Percentiles rank a stretch among this genome's conserved stretches.
Conservation (phyloP, 2,888 invertebrate species). For the Xiphydria camelus region DNA sequence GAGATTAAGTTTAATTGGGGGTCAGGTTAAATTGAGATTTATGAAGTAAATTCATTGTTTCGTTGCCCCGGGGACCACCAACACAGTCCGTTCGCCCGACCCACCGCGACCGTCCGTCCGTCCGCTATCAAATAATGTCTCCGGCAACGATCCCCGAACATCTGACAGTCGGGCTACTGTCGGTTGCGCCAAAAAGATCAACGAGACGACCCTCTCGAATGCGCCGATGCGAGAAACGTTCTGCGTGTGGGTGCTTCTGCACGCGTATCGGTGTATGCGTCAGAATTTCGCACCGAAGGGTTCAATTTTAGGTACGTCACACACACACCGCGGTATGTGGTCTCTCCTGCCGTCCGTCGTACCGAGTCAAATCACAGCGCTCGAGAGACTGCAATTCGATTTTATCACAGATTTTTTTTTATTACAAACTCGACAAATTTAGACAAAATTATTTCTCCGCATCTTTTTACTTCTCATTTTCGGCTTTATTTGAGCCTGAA, state of each 20-base stretch:
- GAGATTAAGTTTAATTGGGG: slow-evolving; percentile 55
- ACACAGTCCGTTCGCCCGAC: slow-evolving; percentile 23
- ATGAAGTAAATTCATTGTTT: slow-evolving; percentile 58
- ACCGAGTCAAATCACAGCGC: too few relatives aligned
- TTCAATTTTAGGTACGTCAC: too few relatives aligned
- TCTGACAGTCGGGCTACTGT: slow-evolving; percentile 45
- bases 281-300: too few relatives aligned
- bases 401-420: too few relatives aligned
- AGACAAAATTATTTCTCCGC: too few relatives aligned
- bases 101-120: slow-evolving; percentile 24
- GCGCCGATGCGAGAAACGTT: slow-evolving; percentile 15
- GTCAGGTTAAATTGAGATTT: slow-evolving; percentile 55
- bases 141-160: slow-evolving; percentile 40
- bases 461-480: too few relatives aligned
- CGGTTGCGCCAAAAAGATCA: slow-evolving; percentile 23
- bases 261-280: too few relatives aligned
- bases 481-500: too few relatives aligned
- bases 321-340: too few relatives aligned
- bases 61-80: slow-evolving; percentile 47
- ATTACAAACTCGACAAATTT: too few relatives aligned
- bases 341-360: too few relatives aligned
- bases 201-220: slow-evolving; percentile 11
- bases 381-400: too few relatives aligned
- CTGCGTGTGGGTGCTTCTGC: slow-evolving; percentile 17
- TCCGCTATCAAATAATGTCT: slow-evolving; percentile 50